Evolutionary conservation across 2,888 invertebrate species (phyloP).

Genomic region (Ophioninae sp.): DNA sequence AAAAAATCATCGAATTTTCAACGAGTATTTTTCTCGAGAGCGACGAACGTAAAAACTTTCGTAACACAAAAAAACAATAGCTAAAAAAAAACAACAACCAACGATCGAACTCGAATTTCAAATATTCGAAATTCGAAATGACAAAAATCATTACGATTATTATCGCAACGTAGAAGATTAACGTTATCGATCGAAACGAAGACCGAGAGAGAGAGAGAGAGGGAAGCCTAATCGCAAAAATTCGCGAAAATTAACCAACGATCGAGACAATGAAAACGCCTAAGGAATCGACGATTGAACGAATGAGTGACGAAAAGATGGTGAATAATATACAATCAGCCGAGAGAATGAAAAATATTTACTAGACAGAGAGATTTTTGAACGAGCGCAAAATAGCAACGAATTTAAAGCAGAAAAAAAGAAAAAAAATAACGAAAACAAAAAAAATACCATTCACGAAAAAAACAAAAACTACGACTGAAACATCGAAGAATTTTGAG

Average conservation of each 20-base stretch:
- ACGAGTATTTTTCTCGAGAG: constrained; percentile 1
- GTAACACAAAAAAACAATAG: background rate
- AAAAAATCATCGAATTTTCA: background rate
- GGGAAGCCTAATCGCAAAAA: background rate
- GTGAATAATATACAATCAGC: background rate
- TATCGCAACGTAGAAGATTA: background rate
- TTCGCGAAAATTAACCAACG: background rate
- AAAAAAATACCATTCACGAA: background rate
- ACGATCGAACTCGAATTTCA: background rate
- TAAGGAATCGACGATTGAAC: background rate
- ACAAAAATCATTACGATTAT: background rate
- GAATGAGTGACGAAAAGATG: background rate
- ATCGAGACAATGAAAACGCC: background rate
- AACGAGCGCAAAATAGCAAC: constrained; percentile 47
- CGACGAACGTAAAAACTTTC: constrained; percentile 4
- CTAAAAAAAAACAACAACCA: background rate
- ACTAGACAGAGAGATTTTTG: background rate
- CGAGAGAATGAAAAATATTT: background rate
- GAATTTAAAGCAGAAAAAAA: constrained; percentile 40
- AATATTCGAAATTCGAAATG: background rate
- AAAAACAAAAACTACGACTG: constrained; percentile 29
- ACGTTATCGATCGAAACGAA: background rate
- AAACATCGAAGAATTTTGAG: constrained; percentile 71
- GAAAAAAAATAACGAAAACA: background rate
- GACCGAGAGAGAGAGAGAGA: background rate